Evolutionary conservation across 2,888 invertebrate species (phyloP), one percentile per base, ranked within the genome.

Genomic region (Gasteruption jaculator): DNA sequence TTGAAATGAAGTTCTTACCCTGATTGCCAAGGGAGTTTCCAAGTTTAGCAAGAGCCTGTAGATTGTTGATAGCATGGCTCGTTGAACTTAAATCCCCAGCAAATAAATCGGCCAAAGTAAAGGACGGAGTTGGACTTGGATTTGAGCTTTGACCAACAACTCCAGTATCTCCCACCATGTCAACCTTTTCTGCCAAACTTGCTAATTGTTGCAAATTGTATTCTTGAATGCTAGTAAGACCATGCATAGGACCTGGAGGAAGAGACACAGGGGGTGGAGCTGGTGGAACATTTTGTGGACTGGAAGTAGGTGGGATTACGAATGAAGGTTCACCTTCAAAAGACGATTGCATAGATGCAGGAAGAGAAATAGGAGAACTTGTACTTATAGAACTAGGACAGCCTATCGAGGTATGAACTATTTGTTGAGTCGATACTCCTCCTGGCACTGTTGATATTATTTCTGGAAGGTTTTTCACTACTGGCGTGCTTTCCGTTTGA

Each of bases 21-120:
- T 73, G 73, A 55, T 71, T 71, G 39, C 71, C 74, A 49, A 76
- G 68, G n/a, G 73, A 63, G 45, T 73, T 72, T 61, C 91, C 91
- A 41, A 92, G 77, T 71, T 92, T 92, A 44, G 91, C 91, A 45
- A 93, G 79, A 19, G 90, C 91, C 65, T 92, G 90, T 52, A 93
- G 76, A 73, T 92, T 93, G 71, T 88, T 89, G 57, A 89, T 83
- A 8, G 91, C 89, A 58, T 86, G 84, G 56, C 82, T 82, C 52
- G 76, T 76, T 1, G 80, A 79, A 56, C 76, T 80, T 4, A 81
- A 69, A 60, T 85, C 85, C 12, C 86, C 86, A 44, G 82, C 80
- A 41, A 90, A 77, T 41, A 90, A 74, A 66, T 91, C 89, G 5
- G 86, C 85, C 50, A 90, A 72, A 42, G 82, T 86, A 55, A 89